Evolutionary conservation across 2,888 invertebrate species (phyloP).

Genomic region (Homarus gammarus): DNA sequence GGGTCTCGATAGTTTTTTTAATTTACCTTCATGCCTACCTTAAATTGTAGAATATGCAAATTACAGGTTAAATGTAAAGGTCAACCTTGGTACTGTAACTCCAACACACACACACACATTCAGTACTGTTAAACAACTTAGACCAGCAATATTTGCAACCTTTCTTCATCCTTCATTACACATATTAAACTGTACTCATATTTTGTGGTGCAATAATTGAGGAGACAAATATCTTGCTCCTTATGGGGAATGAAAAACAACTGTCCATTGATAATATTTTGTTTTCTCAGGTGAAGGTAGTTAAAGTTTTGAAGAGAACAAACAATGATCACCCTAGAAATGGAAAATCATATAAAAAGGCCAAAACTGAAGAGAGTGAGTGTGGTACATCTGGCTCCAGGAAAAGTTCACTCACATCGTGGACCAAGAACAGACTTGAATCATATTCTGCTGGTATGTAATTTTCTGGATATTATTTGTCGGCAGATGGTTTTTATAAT

Average conservation of each 20-base stretch:
- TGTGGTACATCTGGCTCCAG: neutral
- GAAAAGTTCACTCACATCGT: constrained; percentile 15
- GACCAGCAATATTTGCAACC: no score
- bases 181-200: no score
- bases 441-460: constrained; percentile 46
- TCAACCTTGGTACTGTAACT: no score
- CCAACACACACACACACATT: no score
- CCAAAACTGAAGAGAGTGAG: neutral
- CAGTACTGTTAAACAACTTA: no score
- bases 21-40: no score
- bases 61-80: no score
- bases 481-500: no score
- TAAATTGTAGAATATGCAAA: no score
- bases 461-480: neutral
- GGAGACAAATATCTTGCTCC: neutral
- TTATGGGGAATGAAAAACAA: neutral
- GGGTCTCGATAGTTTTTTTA: no score
- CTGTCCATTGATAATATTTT: neutral
- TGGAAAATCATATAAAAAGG: constrained; percentile 8
- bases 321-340: neutral
- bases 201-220: no score
- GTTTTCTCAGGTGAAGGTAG: constrained; percentile 11
- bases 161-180: no score
- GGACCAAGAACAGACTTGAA: constrained; percentile 48
- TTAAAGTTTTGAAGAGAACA: constrained; percentile 32